phyloP scores from a whole-genome alignment of 2,888 invertebrate genomes.

The Pyrrhia umbra region DNA sequence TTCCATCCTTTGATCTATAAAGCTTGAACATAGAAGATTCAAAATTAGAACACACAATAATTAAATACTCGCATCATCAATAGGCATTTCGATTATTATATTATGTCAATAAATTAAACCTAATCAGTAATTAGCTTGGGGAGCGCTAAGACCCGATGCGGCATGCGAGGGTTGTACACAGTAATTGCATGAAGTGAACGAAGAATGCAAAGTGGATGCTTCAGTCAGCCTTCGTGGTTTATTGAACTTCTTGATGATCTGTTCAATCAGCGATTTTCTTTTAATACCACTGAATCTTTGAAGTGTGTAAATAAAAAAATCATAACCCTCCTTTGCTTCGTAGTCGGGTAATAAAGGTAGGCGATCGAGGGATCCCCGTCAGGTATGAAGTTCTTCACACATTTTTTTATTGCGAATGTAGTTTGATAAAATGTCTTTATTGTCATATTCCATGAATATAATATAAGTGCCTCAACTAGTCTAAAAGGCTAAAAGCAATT shows the following conservation, averaged over 20 bases:
- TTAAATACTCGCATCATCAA: background rate
- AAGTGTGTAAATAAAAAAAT: too few relatives aligned
- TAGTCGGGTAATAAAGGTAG: too few relatives aligned
- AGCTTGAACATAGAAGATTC: background rate
- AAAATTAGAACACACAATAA: background rate
- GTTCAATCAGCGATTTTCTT: background rate
- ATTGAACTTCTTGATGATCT: background rate
- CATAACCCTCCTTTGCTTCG: too few relatives aligned
- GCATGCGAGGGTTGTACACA: background rate
- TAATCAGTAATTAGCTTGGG: conserved; percentile 29
- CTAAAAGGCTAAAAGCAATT: too few relatives aligned
- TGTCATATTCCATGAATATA: too few relatives aligned
- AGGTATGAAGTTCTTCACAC: too few relatives aligned
- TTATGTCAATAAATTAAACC: conserved; percentile 26
- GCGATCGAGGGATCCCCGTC: too few relatives aligned
- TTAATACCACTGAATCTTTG: background rate
- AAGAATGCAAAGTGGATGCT: conserved; percentile 23
- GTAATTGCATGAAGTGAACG: conserved; percentile 9
- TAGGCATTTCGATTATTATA: conserved; percentile 18
- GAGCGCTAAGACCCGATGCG: conserved; percentile 10
- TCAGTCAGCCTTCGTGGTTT: background rate
- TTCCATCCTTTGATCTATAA: too few relatives aligned
- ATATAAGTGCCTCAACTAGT: too few relatives aligned
- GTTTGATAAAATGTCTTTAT: too few relatives aligned
- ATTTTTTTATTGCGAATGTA: too few relatives aligned